Conservation (phyloP, 2,888 invertebrate genomes). For the Anoncus sp. region DNA sequence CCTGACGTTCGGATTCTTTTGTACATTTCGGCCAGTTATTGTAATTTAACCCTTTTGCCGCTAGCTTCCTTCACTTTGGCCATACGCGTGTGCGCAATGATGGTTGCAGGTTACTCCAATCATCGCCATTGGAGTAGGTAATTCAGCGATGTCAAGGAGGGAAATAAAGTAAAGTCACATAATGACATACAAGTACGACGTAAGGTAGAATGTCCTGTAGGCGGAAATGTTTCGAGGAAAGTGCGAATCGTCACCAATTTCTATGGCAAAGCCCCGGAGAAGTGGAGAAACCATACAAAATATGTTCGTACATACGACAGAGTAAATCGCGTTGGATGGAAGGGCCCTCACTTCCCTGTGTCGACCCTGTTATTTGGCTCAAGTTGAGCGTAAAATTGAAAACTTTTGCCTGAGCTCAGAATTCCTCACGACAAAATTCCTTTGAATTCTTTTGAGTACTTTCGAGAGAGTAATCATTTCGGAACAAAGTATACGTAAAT, state of each 20-base stretch:
- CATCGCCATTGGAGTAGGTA: neutral
- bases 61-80: neutral
- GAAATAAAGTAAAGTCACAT: neutral
- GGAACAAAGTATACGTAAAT: no score
- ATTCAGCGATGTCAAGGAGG: neutral
- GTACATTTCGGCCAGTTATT: neutral
- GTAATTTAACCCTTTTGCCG: slow-evolving; percentile 1
- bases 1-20: neutral
- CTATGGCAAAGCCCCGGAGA: slow-evolving; percentile 5
- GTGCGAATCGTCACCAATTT: slow-evolving; percentile 1
- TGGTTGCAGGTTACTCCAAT: neutral
- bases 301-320: neutral
- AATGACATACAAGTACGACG: no score
- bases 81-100: neutral
- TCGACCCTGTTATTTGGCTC: slow-evolving; percentile 46
- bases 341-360: neutral
- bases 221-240: no score
- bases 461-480: slow-evolving; percentile 13
- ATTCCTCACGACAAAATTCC: slow-evolving; percentile 4
- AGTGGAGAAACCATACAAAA: neutral
- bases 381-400: slow-evolving; percentile 53
- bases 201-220: no score
- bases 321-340: slow-evolving; percentile 3
- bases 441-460: neutral
- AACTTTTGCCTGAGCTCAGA: no score